phyloP scores from a whole-genome alignment of 2,113 vertebrate genomes.

The Sebastes fasciatus region DNA sequence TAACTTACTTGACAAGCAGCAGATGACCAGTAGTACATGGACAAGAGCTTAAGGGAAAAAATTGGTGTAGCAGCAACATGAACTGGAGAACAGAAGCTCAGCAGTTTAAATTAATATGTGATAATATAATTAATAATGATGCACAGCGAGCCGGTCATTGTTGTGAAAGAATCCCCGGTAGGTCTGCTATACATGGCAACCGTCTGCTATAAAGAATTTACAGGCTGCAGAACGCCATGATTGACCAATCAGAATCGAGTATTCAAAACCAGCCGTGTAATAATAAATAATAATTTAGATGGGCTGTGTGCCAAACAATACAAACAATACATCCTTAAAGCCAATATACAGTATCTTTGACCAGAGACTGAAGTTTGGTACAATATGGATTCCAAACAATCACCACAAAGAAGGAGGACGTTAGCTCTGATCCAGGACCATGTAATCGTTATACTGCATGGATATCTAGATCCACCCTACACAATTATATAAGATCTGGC shows the following conservation, averaged over 20 bases:
- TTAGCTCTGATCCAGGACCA: not conserved
- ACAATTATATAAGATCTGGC: not conserved
- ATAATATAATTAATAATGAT: too few relatives aligned
- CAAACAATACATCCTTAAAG: not conserved
- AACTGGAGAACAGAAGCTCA: not conserved
- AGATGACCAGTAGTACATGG: not conserved
- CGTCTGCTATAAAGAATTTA: too few relatives aligned
- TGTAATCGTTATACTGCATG: not conserved
- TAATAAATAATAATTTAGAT: not conserved
- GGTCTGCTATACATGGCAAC: too few relatives aligned
- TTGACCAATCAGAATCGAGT: too few relatives aligned
- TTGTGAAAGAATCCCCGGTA: too few relatives aligned
- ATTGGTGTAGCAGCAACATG: not conserved
- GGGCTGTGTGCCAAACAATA: not conserved
- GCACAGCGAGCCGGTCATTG: too few relatives aligned
- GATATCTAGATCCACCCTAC: not conserved
- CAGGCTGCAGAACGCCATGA: too few relatives aligned
- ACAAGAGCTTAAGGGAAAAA: not conserved
- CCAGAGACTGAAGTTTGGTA: not conserved
- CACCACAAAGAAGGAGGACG: not conserved
- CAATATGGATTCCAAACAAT: not conserved
- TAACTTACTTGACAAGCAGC: not conserved
- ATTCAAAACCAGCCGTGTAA: too few relatives aligned
- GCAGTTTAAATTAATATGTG: not conserved
- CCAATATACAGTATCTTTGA: not conserved